Evolutionary conservation across 2,888 invertebrate species (phyloP), one percentile per base, ranked within the genome.

Genomic region (Augiades crinisus): DNA sequence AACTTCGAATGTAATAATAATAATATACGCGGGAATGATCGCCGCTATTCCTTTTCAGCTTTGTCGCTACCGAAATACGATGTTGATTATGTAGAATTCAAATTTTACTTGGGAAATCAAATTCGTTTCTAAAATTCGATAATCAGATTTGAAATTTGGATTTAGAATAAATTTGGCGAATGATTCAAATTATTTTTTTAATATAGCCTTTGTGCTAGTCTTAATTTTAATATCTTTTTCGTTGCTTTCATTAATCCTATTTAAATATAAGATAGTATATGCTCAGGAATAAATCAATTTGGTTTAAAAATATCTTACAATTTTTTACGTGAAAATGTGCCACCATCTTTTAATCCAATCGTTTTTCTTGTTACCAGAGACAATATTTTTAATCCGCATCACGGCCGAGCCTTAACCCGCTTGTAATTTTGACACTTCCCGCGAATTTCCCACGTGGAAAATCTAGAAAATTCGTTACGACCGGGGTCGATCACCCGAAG

Each of bases 371-470:
- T 30, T 19, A 19, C 24, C 16, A 40, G 22, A 40, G 31, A 33
- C 31, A 53, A 55, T 40, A 47, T 52, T 55, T 52, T 59, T 57
- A 57, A 59, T 57, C 44, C 45, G 34, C n/a, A 41, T 40, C 30
- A 10, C 13, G 10, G 31, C 7, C 12, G 10, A 31, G 40, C 21
- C 14, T 40, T 41, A 21, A 30, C 45, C 8, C 34, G 36, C 13
- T 17, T 13, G 47, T 34, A 50, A 41, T 50, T 50, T 49, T 49
- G 41, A 50, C 50, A 50, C 50, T 43, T 50, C 14, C 43, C 43
- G 43, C 77, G 68, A 78, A 86, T 86, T 86, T 88, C 87, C 86
- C 86, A 78, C 75, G 86, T 83, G 87, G 77, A 78, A 74, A 77
- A 83, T 86, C 80, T 77, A 78, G 68, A 64, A 60, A 63, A 61